phyloP scores from a whole-genome alignment of 2,888 invertebrate genomes.

The Cheilosia pagana region DNA sequence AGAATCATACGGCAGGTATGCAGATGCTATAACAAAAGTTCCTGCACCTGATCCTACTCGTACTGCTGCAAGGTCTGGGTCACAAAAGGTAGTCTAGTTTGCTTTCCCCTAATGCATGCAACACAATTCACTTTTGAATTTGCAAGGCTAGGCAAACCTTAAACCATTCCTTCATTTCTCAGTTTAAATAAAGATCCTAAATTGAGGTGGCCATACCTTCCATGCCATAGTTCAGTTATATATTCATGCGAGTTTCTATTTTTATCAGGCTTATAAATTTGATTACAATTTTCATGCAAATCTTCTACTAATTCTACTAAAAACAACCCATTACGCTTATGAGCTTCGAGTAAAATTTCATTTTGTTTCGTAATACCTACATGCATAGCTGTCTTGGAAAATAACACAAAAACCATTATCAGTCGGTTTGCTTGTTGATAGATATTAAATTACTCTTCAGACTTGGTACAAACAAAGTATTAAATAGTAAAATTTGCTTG shows the following conservation, averaged over 20 bases:
- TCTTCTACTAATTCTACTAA: slow-evolving; percentile 5
- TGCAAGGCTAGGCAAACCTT: slow-evolving; percentile 3
- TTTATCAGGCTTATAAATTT: background rate
- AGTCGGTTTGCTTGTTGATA: background rate
- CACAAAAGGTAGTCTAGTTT: background rate
- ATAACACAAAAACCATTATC: background rate
- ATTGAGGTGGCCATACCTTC: background rate
- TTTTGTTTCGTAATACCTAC: background rate
- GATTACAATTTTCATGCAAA: slow-evolving; percentile 4
- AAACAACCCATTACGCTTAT: slow-evolving; percentile 13
- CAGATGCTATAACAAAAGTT: too few relatives aligned
- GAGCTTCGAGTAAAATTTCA: slow-evolving; percentile 13
- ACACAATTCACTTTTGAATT: slow-evolving; percentile 1
- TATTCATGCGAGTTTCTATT: background rate
- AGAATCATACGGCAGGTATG: too few relatives aligned
- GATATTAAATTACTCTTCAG: background rate
- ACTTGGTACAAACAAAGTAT: background rate
- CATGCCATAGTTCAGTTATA: too few relatives aligned
- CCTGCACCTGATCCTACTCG: too few relatives aligned
- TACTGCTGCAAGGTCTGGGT: too few relatives aligned
- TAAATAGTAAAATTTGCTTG: background rate
- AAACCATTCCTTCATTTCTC: background rate
- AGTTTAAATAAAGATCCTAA: background rate
- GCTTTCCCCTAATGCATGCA: background rate
- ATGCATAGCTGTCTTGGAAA: too few relatives aligned